Evolutionary conservation across 2,888 invertebrate species (phyloP).

Genomic region (Lymantria monacha): DNA sequence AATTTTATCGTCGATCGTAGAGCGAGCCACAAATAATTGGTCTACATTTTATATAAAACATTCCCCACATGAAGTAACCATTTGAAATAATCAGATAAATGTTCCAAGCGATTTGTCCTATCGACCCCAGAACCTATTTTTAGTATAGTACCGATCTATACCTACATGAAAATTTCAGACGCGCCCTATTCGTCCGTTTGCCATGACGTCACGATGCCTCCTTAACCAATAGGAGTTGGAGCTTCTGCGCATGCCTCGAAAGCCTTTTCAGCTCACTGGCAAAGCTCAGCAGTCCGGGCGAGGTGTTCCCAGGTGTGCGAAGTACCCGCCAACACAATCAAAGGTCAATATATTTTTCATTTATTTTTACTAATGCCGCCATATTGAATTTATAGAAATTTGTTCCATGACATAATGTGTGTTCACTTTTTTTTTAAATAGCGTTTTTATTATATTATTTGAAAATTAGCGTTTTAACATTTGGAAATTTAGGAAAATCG

Average conservation of each 20-base stretch:
- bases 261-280: slow-evolving; percentile 54
- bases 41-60: not conserved
- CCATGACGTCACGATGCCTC: slow-evolving; percentile 64
- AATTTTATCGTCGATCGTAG: no score
- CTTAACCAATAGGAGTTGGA: slow-evolving; percentile 59
- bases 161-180: slow-evolving; percentile 77
- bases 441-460: not conserved
- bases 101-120: slow-evolving; percentile 30
- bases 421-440: not conserved
- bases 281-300: slow-evolving; percentile 68
- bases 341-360: slow-evolving; percentile 63
- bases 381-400: slow-evolving; percentile 38
- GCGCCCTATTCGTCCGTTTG: slow-evolving; percentile 52
- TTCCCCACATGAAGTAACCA: slow-evolving; percentile 22
- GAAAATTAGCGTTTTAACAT: not conserved
- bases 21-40: not conserved
- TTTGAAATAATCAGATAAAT: slow-evolving; percentile 33
- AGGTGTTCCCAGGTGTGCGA: slow-evolving; percentile 75
- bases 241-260: slow-evolving; percentile 60
- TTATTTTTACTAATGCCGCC: slow-evolving; percentile 32
- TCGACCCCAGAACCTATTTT: slow-evolving; percentile 63
- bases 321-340: slow-evolving; percentile 59
- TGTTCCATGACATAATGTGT: not conserved
- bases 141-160: slow-evolving; percentile 73
- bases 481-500: not conserved